Evolutionary conservation across 2,888 invertebrate genomes (phyloP), one percentile per base, ranked within the genome.

Genomic region (Netelia fuscicornis): DNA sequence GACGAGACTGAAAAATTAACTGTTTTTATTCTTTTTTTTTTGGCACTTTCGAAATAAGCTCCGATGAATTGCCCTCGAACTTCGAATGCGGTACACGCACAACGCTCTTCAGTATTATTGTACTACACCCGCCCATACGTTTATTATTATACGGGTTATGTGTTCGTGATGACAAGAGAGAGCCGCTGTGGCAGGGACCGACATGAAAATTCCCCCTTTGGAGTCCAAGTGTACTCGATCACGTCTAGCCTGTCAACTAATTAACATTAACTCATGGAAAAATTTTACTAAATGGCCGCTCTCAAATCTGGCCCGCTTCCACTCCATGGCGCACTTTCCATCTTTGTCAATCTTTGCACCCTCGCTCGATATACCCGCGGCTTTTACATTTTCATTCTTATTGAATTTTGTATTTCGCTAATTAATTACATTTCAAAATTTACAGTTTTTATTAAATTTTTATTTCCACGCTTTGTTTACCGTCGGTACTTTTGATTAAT

Each of bases 201-300:
- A 91, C 91, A 89, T 89, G 90, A 91, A 91, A 90, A 13, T 54
- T 90, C 89, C 89, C 87, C 37, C 37, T 37, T 37, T 77, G 77
- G 72, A 48, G 54, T 17, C 89, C 88, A 88, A 91, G 92, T 85
- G 89, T 90, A 88, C 92, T 92, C 90, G 86, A 90, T 92, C 92
- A 92, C 87, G 90, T 92, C 91, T 91, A 17, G 54, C 54, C 54
- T 91, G 91, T 90, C 91, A 89, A 92, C 91, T 92, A 91, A 92
- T 92, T 92, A 92, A 92, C 92, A 92, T 92, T 92, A 92, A 92
- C 91, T 90, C 91, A 89, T 90, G 87, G 90, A 91, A 92, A 92
- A 92, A 90, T 91, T 91, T 89, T 90, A 90, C 91, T 89, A 91
- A 91, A 89, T 88, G 89, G 88, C 89, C 83, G 83, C 82, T 72